A percentile compares a stretch with the other conserved stretches of the same genome.
phyloP scores from a whole-genome alignment of 2,888 invertebrate genomes.

The Cheilosia urbana region DNA sequence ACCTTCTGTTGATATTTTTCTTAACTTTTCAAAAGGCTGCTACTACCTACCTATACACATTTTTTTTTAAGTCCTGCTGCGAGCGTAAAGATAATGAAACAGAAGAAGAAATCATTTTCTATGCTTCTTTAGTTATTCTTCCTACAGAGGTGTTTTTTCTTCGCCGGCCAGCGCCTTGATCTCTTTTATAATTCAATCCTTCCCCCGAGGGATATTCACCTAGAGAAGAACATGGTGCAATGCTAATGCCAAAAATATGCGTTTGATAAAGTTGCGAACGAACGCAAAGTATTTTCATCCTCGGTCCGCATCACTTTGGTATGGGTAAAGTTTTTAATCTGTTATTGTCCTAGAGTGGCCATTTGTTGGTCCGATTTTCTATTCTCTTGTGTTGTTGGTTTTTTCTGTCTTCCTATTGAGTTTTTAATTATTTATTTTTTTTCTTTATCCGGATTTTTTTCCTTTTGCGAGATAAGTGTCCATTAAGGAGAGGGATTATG shows the following conservation, averaged over 20 bases:
- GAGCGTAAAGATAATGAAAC: conserved; percentile 64
- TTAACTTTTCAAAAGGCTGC: conserved; percentile 31
- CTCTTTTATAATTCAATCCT: conserved; percentile 63
- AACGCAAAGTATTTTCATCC: conserved; percentile 21
- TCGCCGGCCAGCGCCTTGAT: conserved; percentile 13
- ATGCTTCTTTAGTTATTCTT: conserved; percentile 26
- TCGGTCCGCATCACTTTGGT: conserved; percentile 42
- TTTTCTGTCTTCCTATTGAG: conserved; percentile 21
- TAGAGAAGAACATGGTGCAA: conserved; percentile 37
- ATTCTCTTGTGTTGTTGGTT: conserved; percentile 3
- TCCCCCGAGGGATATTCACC: conserved; percentile 58
- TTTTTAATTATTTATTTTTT: conserved; percentile 46
- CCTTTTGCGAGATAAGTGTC: conserved; percentile 28
- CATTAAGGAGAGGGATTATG: conserved; percentile 50
- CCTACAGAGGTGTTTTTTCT: not conserved
- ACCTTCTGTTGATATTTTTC: conserved; percentile 53
- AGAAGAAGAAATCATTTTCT: conserved; percentile 49
- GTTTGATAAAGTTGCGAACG: conserved; percentile 48
- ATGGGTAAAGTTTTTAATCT: conserved; percentile 63
- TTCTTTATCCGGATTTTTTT: conserved; percentile 8
- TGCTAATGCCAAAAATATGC: conserved; percentile 63
- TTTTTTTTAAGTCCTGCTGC: conserved; percentile 57
- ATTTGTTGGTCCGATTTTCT: conserved; percentile 64
- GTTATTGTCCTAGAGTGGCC: conserved; percentile 65
- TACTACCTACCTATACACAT: not conserved